Evolutionary conservation across 2,888 invertebrate genomes (phyloP), one percentile per base, ranked within the genome.

Genomic region (Choreutis nemorana): DNA sequence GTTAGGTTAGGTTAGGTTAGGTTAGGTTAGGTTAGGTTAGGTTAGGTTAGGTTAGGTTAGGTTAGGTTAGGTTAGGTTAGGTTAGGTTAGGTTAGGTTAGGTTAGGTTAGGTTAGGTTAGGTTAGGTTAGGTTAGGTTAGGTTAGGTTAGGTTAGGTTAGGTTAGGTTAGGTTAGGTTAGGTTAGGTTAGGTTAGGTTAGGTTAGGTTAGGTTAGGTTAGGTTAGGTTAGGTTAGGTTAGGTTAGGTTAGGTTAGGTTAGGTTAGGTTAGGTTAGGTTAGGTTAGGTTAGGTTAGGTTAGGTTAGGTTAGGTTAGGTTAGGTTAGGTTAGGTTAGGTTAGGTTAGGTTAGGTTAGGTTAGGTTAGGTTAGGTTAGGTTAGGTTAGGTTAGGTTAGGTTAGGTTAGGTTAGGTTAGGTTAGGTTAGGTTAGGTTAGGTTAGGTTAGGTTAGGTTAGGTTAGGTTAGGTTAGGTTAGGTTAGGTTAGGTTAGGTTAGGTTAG

Each of bases 331-430:
- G 21, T 21, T 21, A 21, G 21, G 21, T 21, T 21, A 21, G 21
- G 14, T 18, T 7, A 18, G 23, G 23, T 20, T 23, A 11, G 28
- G 28, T 32, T 27, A 23, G 12, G 27, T 21, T 14, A 31, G 33
- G 37, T 35, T 39, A 38, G 37, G 35, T 13, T 23, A 18, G 30
- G 36, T 45, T 41, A 40, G 43, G 32, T 39, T 40, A 40, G 36
- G 35, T 44, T 42, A 30, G 11, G 21, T 24, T 25, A 30, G 29
- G 31, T 28, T 16, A 22, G 4, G n/a, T 10, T 22, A 10, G 22
- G 9, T 10, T 22, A 10, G 1, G 8, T n/a, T 22, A 22, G 10
- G 10, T 22, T n/a, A 22, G 10, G 22, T 11, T 22, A 8, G 13
- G 2, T 11, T 25, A 33, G 34, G 34, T 28, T 35, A 34, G 39